Conservation (phyloP, 1,140 invertebrate species). For the Panulirus ornatus region DNA sequence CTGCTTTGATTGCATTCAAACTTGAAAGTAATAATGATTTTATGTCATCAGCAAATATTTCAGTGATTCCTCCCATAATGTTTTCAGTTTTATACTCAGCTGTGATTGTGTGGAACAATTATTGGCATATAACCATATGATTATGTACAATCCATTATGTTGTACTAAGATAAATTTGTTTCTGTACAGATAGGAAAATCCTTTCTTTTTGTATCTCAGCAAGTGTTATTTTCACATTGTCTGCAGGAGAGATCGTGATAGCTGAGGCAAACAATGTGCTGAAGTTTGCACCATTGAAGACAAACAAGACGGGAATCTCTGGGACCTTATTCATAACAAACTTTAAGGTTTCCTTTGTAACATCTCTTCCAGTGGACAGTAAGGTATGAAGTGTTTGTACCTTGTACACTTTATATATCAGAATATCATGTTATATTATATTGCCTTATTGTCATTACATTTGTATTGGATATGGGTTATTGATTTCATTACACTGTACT, state of each 20-base stretch:
- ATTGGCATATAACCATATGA: neutral
- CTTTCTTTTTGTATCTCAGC: neutral
- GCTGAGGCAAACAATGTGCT: conserved; percentile 88
- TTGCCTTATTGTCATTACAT: neutral
- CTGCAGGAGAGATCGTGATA: conserved; percentile 87
- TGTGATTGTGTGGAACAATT: neutral
- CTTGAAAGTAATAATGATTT: too few species aligned
- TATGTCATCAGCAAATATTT: neutral
- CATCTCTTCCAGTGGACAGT: conserved; percentile 81
- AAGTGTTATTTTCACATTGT: conserved; percentile 72
- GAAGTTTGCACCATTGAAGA: conserved; percentile 88
- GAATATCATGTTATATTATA: neutral
- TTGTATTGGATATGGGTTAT: neutral
- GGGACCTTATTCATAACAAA: conserved; percentile 91
- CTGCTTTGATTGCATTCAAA: too few species aligned
- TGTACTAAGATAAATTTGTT: neutral
- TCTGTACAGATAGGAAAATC: neutral
- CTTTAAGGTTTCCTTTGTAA: conserved; percentile 91
- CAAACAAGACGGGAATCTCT: conserved; percentile 86
- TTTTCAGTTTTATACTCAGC: neutral
- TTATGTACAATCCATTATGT: neutral
- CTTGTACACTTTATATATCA: too few species aligned
- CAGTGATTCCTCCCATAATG: neutral
- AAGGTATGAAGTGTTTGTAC: conserved; percentile 80
- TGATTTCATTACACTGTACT: neutral